Evolutionary conservation across 2,113 vertebrate genomes (phyloP).

Genomic region (Dipodomys ordii): DNA sequence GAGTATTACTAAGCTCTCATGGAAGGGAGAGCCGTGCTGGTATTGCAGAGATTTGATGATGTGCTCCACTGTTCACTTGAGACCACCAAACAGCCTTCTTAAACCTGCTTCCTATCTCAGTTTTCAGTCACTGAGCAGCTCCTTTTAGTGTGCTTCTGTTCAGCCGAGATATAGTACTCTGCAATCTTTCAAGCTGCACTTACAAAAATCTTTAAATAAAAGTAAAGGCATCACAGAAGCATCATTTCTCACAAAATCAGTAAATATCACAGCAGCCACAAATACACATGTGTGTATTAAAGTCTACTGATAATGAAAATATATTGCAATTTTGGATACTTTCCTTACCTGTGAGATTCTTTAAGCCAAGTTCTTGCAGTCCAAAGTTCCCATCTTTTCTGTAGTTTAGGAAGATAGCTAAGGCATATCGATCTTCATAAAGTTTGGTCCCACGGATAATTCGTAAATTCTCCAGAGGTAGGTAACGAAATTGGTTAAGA

Average conservation of each 20-base stretch:
- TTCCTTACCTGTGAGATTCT: slow-evolving; percentile 95
- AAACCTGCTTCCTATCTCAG: slow-evolving; percentile 63
- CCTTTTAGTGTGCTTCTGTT: slow-evolving; percentile 52
- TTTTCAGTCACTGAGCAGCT: slow-evolving; percentile 62
- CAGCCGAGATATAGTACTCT: slow-evolving; percentile 58
- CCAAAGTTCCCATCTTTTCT: slow-evolving; percentile 95
- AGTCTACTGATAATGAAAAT: background rate
- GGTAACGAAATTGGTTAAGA: slow-evolving; percentile 97
- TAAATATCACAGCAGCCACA: background rate
- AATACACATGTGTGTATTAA: background rate
- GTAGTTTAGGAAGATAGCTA: slow-evolving; percentile 99
- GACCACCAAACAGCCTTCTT: slow-evolving; percentile 39
- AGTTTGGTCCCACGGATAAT: slow-evolving; percentile 97
- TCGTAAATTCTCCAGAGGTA: slow-evolving; percentile 97
- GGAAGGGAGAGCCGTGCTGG: background rate
- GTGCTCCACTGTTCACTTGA: slow-evolving; percentile 44
- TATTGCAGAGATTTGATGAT: slow-evolving; percentile 46
- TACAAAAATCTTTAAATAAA: slow-evolving; percentile 52
- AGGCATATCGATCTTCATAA: slow-evolving; percentile 94
- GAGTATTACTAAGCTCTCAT: slow-evolving; percentile 7
- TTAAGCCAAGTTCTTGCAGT: slow-evolving; percentile 95
- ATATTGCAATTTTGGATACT: background rate
- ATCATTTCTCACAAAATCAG: slow-evolving; percentile 19
- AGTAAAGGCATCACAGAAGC: background rate
- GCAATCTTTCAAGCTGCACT: slow-evolving; percentile 9